Base-by-base conservation (phyloP, 2,113 vertebrate species). In the Paracanthobrama guichenoti region DNA sequence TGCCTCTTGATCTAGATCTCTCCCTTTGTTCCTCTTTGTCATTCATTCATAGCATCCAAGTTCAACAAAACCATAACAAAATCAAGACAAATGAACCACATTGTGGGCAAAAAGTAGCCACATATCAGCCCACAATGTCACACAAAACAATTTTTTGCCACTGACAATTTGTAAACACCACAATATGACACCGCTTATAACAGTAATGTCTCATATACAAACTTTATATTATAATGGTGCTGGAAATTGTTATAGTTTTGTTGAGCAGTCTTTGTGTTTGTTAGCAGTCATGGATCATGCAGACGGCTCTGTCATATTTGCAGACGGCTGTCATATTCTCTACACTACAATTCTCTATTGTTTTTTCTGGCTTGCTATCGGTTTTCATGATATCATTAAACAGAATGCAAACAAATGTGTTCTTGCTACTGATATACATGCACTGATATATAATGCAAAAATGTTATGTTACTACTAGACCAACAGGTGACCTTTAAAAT, bases 1-100 rank as follows among this genome's bases (percentile, higher is more conserved):
- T 53, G 46, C 31, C 73, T 75, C 73, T 75, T 75, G 46, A 31
- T 75, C 73, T 75, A 75, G n/a, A 18, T 31, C 46, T 75, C 73
- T 75, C 48, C 48, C 73, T 53, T 75, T 53, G 16, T 24, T 53
- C n/a, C 46, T 53, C 26, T 75, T 16, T 53, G 46, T 53, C 46
- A 75, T 53, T 53, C 44, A 26, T 50, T 75, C 73, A 75, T 20
- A 28, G 46, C 26, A 31, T 53, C 46, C 44, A 75, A 75, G 73
- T 53, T 20, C 13, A 75, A 75, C 73, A 18, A 75, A 75, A 75
- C 13, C 73, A 75, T 16, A 75, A 31, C 26, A 75, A 75, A 53
- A 75, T 53, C 13, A 31, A 53, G 24, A 53, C 12, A 46, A 53
- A 28, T 75, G 26, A 31, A 75, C 73, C 46, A 48, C 4, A 53